phyloP scores from a whole-genome alignment of 1,140 invertebrate species.

The Orius laevigatus region DNA sequence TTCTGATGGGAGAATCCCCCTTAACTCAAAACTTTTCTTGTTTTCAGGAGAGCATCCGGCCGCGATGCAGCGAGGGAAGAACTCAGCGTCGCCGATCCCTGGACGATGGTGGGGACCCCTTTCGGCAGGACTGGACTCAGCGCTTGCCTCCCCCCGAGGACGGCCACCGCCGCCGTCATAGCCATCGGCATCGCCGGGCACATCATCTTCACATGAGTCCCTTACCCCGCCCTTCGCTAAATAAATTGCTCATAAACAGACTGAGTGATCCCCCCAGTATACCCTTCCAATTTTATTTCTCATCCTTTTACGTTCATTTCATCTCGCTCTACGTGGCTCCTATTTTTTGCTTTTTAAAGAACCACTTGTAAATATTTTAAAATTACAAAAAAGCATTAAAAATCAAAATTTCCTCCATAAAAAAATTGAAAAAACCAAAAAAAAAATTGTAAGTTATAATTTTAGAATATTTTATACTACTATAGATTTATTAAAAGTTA shows the following conservation, averaged over 20 bases:
- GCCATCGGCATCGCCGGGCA: conserved; percentile 14
- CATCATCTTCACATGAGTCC: conserved; percentile 19
- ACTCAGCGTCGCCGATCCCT: conserved; percentile 33
- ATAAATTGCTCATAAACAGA: conserved; percentile 6
- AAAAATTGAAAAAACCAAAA: conserved; percentile 7
- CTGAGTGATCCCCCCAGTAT: conserved; percentile 7
- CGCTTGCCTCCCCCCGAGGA: conserved; percentile 25
- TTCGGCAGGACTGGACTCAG: conserved; percentile 30
- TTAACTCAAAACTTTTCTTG: conserved; percentile 3
- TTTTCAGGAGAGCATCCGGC: conserved; percentile 34
- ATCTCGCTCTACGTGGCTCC: not conserved
- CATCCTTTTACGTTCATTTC: not conserved
- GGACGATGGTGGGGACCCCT: conserved; percentile 31
- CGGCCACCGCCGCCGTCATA: conserved; percentile 13
- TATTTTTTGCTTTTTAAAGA: not conserved
- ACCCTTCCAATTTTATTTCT: not conserved
- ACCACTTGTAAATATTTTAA: conserved; percentile 9
- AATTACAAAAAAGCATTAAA: conserved; percentile 8
- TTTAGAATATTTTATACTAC: conserved; percentile 15
- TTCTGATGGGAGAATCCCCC: no score
- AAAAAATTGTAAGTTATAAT: conserved; percentile 15
- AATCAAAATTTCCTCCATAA: conserved; percentile 2
- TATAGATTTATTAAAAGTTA: conserved; percentile 11
- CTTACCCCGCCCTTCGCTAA: conserved; percentile 1
- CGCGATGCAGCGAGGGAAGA: conserved; percentile 36